Evolutionary conservation across 1,140 invertebrate species (phyloP), one percentile per base, ranked within the genome.

Genomic region (Helicoverpa zea): DNA sequence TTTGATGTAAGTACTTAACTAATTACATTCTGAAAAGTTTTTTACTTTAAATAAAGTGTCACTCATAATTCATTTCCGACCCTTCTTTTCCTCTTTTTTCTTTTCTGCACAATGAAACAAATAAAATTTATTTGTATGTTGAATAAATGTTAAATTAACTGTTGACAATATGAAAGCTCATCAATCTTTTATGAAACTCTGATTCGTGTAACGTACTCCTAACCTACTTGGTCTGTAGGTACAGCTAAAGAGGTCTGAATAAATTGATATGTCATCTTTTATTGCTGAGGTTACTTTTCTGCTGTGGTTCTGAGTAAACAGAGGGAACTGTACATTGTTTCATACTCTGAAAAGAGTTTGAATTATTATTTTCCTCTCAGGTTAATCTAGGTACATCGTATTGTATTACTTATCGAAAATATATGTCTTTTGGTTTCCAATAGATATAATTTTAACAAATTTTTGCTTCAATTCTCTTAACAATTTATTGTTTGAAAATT

Each of bases 211-310:
- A 88, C 80, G 80, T 86, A 88, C 90, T 86, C 82, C 81, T 89
- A 87, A 87, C 87, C 87, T 81, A 86, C 85, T 90, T 84, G 81
- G 80, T 79, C 68, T 63, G 78, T 70, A 43, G 35, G 35, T 43
- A 82, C 78, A 81, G 73, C 66, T 72, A 51, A 80, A 84, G 81
- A 54, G 7, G 82, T 88, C 88, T 76, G 86, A 83, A 91, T 88
- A 93, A 89, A 91, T 91, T 90, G 83, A 90, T 84, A 85, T 91
- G 90, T 91, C 90, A 89, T 84, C 86, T 87, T 87, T 77, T 2
- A 30, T 54, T 54, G 64, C 14, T 77, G 73, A 80, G 23, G 10
- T 47, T 10, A 83, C 75, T 83, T 78, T 58, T 70, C 66, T 81
- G 58, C 49, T 63, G 58, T 35, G 18, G 72, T 47, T 54, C 49